Percentiles rank a stretch among this genome's conserved stretches.
Evolutionary conservation across 2,888 invertebrate species (phyloP).

Genomic region (Luperina testacea): DNA sequence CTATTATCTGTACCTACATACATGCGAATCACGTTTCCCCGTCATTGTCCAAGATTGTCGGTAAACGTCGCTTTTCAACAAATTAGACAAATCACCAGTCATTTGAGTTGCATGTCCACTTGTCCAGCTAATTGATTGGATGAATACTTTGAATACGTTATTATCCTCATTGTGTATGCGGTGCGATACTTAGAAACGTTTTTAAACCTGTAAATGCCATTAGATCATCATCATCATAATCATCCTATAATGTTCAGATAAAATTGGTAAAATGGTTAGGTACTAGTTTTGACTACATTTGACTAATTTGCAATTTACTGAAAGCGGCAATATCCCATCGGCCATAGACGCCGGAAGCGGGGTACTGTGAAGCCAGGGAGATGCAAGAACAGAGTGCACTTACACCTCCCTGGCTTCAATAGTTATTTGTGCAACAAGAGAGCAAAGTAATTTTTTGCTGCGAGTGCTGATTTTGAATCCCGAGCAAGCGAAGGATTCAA

Average conservation of each 20-base stretch:
- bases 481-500: too few relatives aligned
- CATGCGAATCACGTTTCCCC: slow-evolving; percentile 33
- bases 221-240: too few relatives aligned
- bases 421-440: too few relatives aligned
- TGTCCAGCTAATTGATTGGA: slow-evolving; percentile 40
- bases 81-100: slow-evolving; percentile 59
- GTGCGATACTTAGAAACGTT: slow-evolving; percentile 18
- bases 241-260: too few relatives aligned
- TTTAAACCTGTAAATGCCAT: background rate
- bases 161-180: slow-evolving; percentile 19
- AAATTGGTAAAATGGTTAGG: background rate
- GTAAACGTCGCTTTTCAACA: slow-evolving; percentile 54
- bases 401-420: too few relatives aligned
- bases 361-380: too few relatives aligned
- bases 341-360: too few relatives aligned
- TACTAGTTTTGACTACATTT: background rate
- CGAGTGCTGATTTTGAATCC: too few relatives aligned
- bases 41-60: slow-evolving; percentile 29
- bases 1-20: background rate
- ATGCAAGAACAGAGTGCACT: too few relatives aligned
- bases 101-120: slow-evolving; percentile 48
- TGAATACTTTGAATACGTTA: slow-evolving; percentile 24
- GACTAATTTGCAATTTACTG: background rate
- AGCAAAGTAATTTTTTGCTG: too few relatives aligned
- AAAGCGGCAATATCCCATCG: background rate